Evolutionary conservation across 2,113 vertebrate genomes (phyloP).

Genomic region (Albula goreensis): DNA sequence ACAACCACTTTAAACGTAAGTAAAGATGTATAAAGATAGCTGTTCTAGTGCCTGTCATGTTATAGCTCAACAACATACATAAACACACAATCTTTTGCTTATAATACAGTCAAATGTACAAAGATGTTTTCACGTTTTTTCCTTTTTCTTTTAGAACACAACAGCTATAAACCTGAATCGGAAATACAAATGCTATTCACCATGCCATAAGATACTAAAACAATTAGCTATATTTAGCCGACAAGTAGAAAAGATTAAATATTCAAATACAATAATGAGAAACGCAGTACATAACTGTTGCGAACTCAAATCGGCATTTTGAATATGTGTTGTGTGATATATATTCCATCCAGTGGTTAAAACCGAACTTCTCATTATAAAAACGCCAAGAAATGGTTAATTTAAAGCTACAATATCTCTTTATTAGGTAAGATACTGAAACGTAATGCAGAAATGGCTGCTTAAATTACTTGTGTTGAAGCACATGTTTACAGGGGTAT

Average conservation of each 20-base stretch:
- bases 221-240: conserved; percentile 96
- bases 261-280: conserved; percentile 99
- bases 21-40: conserved; percentile 82
- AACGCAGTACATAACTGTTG: conserved; percentile 96
- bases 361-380: conserved; percentile 86
- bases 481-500: conserved; percentile 62
- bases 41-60: conserved; percentile 97
- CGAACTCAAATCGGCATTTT: conserved; percentile 98
- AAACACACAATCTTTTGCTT: conserved; percentile 99
- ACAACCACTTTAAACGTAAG: conserved; percentile 89
- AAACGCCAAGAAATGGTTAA: conserved; percentile 92
- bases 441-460: conserved; percentile 63
- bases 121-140: conserved; percentile 93
- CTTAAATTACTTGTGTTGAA: conserved; percentile 60
- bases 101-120: conserved; percentile 99
- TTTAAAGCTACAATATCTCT: conserved; percentile 99
- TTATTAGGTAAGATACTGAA: conserved; percentile 71
- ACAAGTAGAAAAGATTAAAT: conserved; percentile 99
- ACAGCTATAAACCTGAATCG: conserved; percentile 99
- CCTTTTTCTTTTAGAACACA: conserved; percentile 89
- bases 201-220: conserved; percentile 99
- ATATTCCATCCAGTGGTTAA: conserved; percentile 91
- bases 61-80: conserved; percentile 94
- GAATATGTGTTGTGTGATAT: conserved; percentile 70
- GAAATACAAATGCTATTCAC: conserved; percentile 99